These are phyloP conservation scores for Passer montanus DNA, from an alignment of 2,113 vertebrate species.

Conservation along the genomic window DNA sequence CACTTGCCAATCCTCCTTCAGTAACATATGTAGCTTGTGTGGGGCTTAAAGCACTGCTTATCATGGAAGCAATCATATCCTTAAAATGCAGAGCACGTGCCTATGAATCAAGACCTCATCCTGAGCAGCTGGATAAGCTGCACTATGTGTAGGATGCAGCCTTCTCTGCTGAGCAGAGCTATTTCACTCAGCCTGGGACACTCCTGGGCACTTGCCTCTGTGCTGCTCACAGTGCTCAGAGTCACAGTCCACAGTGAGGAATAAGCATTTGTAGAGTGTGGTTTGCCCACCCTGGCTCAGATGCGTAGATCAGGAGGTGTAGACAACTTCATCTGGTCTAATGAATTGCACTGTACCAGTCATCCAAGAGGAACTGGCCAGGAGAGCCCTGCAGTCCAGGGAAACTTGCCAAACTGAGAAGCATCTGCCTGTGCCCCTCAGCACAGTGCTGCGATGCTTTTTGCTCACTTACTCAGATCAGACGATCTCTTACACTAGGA, in stretches of 20 bases:
- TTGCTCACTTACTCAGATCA: not conserved
- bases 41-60: not conserved
- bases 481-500: not conserved
- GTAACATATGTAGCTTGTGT: fast-evolving
- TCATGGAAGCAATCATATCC: not conserved
- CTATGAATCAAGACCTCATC: not conserved
- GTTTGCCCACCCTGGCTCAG: not conserved
- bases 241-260: not conserved
- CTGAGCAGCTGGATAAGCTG: not conserved
- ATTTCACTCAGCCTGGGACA: not conserved
- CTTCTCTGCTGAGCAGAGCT: not conserved
- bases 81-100: not conserved
- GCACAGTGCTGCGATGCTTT: not conserved
- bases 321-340: not conserved
- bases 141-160: not conserved
- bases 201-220: not conserved
- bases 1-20: not conserved
- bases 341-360: not conserved
- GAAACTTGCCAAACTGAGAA: not conserved
- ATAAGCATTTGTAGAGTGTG: not conserved
- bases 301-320: not conserved
- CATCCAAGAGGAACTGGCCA: not conserved
- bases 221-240: not conserved
- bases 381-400: not conserved
- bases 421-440: not conserved